phyloP scores from a whole-genome alignment of 2,113 vertebrate species.

The Hippopotamus amphibius region DNA sequence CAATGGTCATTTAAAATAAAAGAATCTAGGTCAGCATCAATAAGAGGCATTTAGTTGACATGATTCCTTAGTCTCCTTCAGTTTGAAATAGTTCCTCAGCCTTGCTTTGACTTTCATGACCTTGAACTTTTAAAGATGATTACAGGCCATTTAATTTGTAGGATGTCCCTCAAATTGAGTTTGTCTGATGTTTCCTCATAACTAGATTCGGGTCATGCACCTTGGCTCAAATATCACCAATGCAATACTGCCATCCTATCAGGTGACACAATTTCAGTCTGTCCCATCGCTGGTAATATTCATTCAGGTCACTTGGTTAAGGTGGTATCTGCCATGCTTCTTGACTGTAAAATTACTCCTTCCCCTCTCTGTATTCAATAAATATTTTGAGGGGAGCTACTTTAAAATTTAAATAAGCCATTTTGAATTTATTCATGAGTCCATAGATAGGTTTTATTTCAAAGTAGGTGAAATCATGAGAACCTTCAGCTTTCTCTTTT shows the following conservation, averaged over 20 bases:
- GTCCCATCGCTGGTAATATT: neutral
- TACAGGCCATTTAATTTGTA: neutral
- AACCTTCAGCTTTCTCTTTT: slow-evolving; percentile 15
- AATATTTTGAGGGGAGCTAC: neutral
- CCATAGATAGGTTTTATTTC: neutral
- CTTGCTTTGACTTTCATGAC: neutral
- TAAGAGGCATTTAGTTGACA: neutral
- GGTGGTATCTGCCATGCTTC: neutral
- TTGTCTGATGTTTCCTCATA: neutral
- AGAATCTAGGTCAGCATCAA: neutral
- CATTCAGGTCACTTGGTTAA: neutral
- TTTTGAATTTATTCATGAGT: slow-evolving; percentile 31
- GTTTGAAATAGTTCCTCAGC: neutral
- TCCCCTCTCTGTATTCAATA: neutral
- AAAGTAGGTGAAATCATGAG: neutral
- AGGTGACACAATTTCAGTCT: neutral
- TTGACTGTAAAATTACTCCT: neutral
- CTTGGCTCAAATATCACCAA: neutral
- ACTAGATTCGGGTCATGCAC: neutral
- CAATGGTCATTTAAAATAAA: neutral
- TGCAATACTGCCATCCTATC: neutral
- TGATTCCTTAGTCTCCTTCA: neutral
- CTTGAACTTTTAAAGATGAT: neutral
- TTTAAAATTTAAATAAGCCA: slow-evolving; percentile 4
- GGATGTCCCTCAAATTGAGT: neutral